Evolutionary conservation across 2,797 vertebrate species (phyloP), one percentile per base, ranked within the genome.

Genomic region (Clarias laeviceps): DNA sequence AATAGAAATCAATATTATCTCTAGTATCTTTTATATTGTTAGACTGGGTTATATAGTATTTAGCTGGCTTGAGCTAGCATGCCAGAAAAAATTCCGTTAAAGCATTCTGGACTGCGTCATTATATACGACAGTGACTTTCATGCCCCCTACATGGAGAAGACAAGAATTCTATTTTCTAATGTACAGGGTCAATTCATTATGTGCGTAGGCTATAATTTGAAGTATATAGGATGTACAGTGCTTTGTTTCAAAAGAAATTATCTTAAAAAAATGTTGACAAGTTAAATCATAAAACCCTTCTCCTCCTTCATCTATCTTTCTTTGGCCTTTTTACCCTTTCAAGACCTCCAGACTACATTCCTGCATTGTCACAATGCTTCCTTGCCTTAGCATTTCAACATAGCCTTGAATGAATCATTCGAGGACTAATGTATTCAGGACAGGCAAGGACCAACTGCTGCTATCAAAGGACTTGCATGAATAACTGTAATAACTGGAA

Each of bases 401-500:
- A 95, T 94, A 94, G 96, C 95, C 93, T 94, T 94, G 64, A 94
- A 96, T 97, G 96, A 97, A 97, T 97, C 96, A 97, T 89, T 89
- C 96, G 94, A 96, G 94, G 93, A 95, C 95, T 99, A 99, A 99
- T 99, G 96, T 99, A 99, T 99, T 98, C 98, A 97, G 97, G 97
- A 98, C 97, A 98, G 97, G 97, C 97, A 96, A 96, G 94, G 97
- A 97, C 97, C 97, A 98, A 98, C 97, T 97, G 96, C 97, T 97
- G 98, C 97, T 99, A 98, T 99, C 98, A 99, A 99, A 99, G 97
- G 97, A 98, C 97, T 97, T 98, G 98, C 97, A 97, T 98, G 97
- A 97, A 98, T 97, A 99, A 98, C 97, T 98, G 97, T 99, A 99
- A 99, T 99, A 99, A 99, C 97, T 99, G 98, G 97, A 99, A 99